These are phyloP conservation scores for Cephus pulcher DNA, from an alignment of 2,888 invertebrate species.

Conservation along the genomic window DNA sequence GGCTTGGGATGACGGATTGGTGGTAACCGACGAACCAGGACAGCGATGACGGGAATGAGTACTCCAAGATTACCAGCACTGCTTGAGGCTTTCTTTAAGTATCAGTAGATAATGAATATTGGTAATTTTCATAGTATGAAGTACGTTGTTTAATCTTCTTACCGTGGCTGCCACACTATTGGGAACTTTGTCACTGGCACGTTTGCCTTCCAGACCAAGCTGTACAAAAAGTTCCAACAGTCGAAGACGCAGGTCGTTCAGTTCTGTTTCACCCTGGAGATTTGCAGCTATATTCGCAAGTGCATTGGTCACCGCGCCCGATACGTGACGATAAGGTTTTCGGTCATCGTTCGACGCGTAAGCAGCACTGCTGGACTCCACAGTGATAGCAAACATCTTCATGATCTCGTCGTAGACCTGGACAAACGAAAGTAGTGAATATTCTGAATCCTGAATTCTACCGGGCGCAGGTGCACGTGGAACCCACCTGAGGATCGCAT, in stretches of 20 bases:
- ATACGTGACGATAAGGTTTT: conserved; percentile 81
- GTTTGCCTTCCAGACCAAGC: conserved; percentile 95
- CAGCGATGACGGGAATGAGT: conserved; percentile 97
- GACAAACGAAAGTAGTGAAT: conserved; percentile 12
- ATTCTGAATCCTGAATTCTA: not conserved
- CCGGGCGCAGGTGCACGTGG: not conserved
- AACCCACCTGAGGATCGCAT: conserved; percentile 77
- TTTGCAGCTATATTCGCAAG: conserved; percentile 96
- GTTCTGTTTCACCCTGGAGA: conserved; percentile 86
- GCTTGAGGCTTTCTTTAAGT: conserved; percentile 83
- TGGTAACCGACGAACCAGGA: conserved; percentile 86
- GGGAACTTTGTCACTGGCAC: conserved; percentile 93
- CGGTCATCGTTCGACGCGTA: conserved; percentile 71
- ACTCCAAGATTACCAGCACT: conserved; percentile 98
- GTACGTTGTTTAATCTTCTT: conserved; percentile 14
- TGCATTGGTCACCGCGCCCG: conserved; percentile 95
- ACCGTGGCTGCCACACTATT: conserved; percentile 71
- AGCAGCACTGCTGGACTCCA: conserved; percentile 87
- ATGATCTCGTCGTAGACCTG: conserved; percentile 92
- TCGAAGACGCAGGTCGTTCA: conserved; percentile 87
- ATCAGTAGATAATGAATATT: not conserved
- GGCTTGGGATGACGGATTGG: conserved; percentile 92
- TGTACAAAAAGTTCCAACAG: conserved; percentile 97
- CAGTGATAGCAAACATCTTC: conserved; percentile 97
- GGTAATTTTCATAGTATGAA: not conserved